Conservation (phyloP, 2,113 vertebrate species). For the Forbesichthys agassizii region DNA sequence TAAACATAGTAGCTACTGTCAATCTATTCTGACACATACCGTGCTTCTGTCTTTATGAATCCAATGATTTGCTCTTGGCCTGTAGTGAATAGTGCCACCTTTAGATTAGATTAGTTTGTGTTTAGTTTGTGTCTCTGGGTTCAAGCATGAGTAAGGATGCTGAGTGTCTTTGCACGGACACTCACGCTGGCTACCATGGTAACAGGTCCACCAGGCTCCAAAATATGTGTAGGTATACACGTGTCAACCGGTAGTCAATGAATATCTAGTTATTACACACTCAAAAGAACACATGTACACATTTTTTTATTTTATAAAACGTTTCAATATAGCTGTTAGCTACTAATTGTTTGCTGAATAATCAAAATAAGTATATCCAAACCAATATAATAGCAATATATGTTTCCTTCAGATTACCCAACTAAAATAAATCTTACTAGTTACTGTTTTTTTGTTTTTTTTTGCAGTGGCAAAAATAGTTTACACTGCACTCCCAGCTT, state of each 20-base stretch:
- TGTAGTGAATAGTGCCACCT: too few species aligned
- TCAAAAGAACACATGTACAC: too few species aligned
- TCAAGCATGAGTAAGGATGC: conserved; percentile 21
- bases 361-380: neutral
- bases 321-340: too few species aligned
- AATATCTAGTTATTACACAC: too few species aligned
- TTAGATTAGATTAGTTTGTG: conserved; percentile 3
- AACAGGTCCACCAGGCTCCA: conserved; percentile 30
- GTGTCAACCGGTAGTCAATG: too few species aligned
- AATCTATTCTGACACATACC: too few species aligned
- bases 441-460: conserved; percentile 3
- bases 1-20: too few species aligned
- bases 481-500: neutral
- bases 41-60: too few species aligned
- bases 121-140: neutral
- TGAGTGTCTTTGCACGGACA: conserved; percentile 30
- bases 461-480: conserved; percentile 12
- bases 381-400: neutral
- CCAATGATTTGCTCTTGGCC: too few species aligned
- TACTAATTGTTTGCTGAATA: neutral
- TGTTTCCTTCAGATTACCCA: neutral
- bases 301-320: too few species aligned
- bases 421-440: conserved; percentile 9
- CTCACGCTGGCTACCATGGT: conserved; percentile 49
- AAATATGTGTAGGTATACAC: too few species aligned